Conservation (phyloP, 2,888 invertebrate genomes). For the Trachelus stipa region DNA sequence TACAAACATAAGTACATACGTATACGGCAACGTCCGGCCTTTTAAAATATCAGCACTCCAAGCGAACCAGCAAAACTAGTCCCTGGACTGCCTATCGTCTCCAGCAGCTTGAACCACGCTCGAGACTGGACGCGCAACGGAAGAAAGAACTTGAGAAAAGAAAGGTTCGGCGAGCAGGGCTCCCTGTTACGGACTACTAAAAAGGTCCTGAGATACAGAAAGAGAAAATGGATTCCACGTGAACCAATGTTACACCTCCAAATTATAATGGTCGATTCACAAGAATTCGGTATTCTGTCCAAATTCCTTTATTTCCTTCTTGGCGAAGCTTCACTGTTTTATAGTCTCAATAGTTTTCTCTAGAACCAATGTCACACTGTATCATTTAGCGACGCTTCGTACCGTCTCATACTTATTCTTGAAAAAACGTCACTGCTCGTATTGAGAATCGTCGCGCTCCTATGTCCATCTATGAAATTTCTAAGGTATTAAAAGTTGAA, state of each 20-base stretch:
- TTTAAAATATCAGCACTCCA: background rate
- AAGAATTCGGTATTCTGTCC: background rate
- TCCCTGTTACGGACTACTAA: background rate
- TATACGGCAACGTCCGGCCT: background rate
- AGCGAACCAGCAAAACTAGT: background rate
- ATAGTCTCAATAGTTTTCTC: background rate
- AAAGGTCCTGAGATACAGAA: background rate
- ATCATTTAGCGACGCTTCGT: background rate
- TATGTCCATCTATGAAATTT: background rate
- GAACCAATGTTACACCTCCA: background rate
- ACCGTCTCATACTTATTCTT: background rate
- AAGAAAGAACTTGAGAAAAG: background rate
- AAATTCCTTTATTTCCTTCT: background rate
- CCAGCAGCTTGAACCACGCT: background rate
- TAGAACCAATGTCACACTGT: background rate
- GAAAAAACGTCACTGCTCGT: background rate
- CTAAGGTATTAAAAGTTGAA: background rate
- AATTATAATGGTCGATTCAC: background rate
- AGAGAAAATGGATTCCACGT: background rate
- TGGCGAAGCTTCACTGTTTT: background rate
- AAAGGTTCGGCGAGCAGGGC: background rate
- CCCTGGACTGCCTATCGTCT: background rate
- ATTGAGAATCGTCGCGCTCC: background rate
- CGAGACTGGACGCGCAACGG: background rate
- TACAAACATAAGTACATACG: background rate